A percentile compares a stretch with the other conserved stretches of the same genome.
Conservation (phyloP, 2,888 invertebrate species). For the Idaea dimidiata region DNA sequence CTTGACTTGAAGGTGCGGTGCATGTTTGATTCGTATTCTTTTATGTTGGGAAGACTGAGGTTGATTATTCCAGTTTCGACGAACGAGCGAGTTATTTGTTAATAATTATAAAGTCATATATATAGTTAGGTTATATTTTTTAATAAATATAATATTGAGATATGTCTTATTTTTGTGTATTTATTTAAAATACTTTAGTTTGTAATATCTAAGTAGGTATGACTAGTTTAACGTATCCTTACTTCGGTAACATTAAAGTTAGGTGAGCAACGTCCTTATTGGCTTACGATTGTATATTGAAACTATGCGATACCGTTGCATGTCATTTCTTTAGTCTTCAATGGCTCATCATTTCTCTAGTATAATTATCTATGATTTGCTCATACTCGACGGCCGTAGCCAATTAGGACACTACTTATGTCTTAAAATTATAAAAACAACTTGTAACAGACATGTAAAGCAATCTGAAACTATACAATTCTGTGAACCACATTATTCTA, state of each 20-base stretch:
- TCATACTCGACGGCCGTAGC: too few species aligned
- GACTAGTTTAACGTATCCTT: slow-evolving; percentile 35
- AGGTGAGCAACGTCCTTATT: background rate
- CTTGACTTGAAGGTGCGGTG: slow-evolving; percentile 55
- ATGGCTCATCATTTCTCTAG: background rate
- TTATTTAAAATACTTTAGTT: slow-evolving; percentile 31
- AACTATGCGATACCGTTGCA: background rate
- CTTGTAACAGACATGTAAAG: background rate
- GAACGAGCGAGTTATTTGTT: slow-evolving; percentile 79
- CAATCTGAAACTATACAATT: slow-evolving; percentile 6
- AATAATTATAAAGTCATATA: slow-evolving; percentile 81
- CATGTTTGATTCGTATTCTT: slow-evolving; percentile 66
- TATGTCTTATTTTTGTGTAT: slow-evolving; percentile 71
- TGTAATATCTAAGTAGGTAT: slow-evolving; percentile 11
- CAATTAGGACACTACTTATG: background rate
- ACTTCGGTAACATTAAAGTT: background rate
- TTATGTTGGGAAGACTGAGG: slow-evolving; percentile 79
- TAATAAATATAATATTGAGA: slow-evolving; percentile 81
- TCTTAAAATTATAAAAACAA: background rate
- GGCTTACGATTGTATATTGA: background rate
- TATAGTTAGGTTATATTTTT: slow-evolving; percentile 82
- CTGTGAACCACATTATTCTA: slow-evolving; percentile 6
- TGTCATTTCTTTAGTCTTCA: background rate
- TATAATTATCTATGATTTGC: too few species aligned
- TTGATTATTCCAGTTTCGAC: slow-evolving; percentile 78